Conservation (phyloP, 2,797 vertebrate genomes). For the Poeciliopsis paucimaculata region DNA sequence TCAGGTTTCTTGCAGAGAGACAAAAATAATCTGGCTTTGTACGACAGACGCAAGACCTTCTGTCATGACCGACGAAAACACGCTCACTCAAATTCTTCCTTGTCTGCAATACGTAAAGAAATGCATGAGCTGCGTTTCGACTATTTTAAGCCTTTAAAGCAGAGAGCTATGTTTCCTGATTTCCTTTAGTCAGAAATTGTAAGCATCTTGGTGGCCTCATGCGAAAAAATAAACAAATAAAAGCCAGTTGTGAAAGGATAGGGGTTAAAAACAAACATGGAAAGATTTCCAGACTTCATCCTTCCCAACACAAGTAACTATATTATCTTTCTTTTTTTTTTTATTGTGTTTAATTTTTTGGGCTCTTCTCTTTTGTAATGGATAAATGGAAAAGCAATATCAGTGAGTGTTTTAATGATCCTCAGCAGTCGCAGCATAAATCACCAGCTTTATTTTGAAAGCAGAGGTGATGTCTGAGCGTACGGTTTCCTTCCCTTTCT, state of each 20-base stretch:
- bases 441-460: conserved; percentile 74
- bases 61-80: conserved; percentile 40
- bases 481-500: conserved; percentile 31
- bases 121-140: conserved; percentile 86
- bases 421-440: conserved; percentile 48
- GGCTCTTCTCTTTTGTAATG: conserved; percentile 64
- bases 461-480: conserved; percentile 56
- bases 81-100: conserved; percentile 65
- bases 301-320: conserved; percentile 40
- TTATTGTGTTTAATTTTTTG: conserved; percentile 60
- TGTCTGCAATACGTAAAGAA: conserved; percentile 84
- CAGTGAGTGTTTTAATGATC: conserved; percentile 57
- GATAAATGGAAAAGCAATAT: conserved; percentile 76
- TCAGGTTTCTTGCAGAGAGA: conserved; percentile 56
- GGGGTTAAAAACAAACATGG: conserved; percentile 17
- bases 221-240: conserved; percentile 20
- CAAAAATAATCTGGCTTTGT: conserved; percentile 63
- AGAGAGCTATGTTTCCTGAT: conserved; percentile 73
- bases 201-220: conserved; percentile 64
- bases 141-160: conserved; percentile 78
- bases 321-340: conserved; percentile 48
- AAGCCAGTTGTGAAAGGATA: conserved; percentile 31
- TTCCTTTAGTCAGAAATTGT: conserved; percentile 75
- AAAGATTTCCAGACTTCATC: conserved; percentile 11
- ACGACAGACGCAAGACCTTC: conserved; percentile 60